Conservation (phyloP, 2,113 vertebrate genomes). For the Gavialis gangeticus region DNA sequence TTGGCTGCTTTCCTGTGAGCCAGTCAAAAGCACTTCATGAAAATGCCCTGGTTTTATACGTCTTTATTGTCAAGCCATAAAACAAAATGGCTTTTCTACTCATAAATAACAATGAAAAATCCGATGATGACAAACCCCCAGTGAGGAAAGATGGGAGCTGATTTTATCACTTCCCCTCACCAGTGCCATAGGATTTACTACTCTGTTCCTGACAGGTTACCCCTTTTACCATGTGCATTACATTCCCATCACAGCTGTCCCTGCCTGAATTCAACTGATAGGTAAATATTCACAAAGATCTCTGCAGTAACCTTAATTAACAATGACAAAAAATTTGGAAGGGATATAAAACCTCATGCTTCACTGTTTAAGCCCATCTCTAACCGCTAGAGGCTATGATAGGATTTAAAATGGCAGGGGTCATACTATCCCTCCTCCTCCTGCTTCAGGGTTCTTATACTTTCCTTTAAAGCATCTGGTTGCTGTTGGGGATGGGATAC, state of each 20-base stretch:
- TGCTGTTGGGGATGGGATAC: not conserved
- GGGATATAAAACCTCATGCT: not conserved
- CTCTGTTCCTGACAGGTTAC: not conserved
- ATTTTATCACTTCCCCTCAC: not conserved
- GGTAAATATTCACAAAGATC: not conserved
- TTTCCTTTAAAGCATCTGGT: not conserved
- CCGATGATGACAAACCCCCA: not conserved
- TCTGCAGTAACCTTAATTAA: not conserved
- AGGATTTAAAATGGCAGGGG: not conserved
- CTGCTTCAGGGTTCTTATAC: not conserved
- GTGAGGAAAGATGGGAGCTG: not conserved
- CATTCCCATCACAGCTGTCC: not conserved
- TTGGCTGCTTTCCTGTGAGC: not conserved
- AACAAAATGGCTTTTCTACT: not conserved
- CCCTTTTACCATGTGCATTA: not conserved
- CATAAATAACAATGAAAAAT: not conserved
- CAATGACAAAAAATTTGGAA: not conserved
- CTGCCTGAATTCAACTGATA: not conserved
- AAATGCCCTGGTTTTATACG: not conserved
- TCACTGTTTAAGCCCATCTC: not conserved
- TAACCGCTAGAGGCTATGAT: not conserved
- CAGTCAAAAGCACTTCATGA: constrained; percentile 10
- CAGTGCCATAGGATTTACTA: not conserved
- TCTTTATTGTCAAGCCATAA: not conserved
- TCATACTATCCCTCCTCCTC: not conserved